Evolutionary conservation across 2,888 invertebrate genomes (phyloP), one percentile per base, ranked within the genome.

Genomic region (Phasia obesa): DNA sequence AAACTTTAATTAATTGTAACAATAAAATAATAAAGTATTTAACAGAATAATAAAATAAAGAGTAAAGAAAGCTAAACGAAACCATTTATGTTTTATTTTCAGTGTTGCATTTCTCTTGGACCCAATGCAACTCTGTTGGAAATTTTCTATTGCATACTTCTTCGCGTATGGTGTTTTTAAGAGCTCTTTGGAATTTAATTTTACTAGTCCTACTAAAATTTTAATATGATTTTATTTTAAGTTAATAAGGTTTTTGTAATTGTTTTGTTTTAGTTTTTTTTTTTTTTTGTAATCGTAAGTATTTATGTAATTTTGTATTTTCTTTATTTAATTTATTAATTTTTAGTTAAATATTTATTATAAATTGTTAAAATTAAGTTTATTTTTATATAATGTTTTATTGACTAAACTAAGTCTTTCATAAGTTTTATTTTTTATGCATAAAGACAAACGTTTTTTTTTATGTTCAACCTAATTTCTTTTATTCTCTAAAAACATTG

Each of bases 11-110:
- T 69, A 78, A 78, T 85, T 85, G 79, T 84, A 82, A 84, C 71
- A 79, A 83, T 69, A 80, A 80, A 67, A 51, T 44, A 42, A 71
- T 21, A 83, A 86, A 85, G 81, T 85, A 85, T 73, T 85, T 75
- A 81, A 86, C 76, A 84, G 71, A 84, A 81, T 81, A 85, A 80
- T 85, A 86, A 85, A 85, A 80, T 85, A 86, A 85, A 85, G 78
- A 84, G 53, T 62, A 81, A 74, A 62, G 77, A 83, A 83, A 83
- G 82, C 85, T 85, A 86, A 85, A 85, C 79, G 83, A 86, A 84
- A 69, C 5, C 13, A 19, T 1, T 44, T 44, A 67, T 81, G 84
- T 81, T 84, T 80, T 81, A 77, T 77, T 80, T 73, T 5, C 35
- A 31, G 17, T 15, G 21, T 55, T 55, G 23, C n/a, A 27, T 31